Evolutionary conservation across 2,888 invertebrate species (phyloP).

Genomic region (Uropetala carovei): DNA sequence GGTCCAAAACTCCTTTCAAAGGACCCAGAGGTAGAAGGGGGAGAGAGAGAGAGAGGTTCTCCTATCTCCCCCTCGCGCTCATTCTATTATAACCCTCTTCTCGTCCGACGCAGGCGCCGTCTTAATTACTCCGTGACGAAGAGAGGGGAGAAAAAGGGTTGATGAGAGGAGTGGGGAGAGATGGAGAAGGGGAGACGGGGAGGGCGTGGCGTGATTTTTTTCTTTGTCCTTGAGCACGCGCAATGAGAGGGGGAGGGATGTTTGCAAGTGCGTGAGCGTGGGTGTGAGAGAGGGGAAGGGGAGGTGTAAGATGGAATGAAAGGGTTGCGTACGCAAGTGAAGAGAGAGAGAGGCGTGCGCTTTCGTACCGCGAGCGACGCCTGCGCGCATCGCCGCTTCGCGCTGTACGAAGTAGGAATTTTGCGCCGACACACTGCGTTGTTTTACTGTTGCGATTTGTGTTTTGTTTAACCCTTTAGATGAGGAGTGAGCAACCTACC

Average conservation of each 20-base stretch:
- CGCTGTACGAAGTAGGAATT: background rate
- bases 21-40: background rate
- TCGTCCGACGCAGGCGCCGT: constrained; percentile 42
- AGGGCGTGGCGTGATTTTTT: constrained; percentile 63
- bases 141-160: background rate
- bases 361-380: background rate
- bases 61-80: background rate
- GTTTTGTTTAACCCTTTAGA: too few species aligned
- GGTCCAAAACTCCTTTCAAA: background rate
- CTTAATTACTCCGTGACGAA: constrained; percentile 50
- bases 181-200: constrained; percentile 19
- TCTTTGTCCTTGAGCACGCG: constrained; percentile 42
- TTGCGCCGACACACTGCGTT: background rate
- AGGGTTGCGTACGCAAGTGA: constrained; percentile 13
- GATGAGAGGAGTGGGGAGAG: too few species aligned
- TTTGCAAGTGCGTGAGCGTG: background rate
- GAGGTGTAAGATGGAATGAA: background rate
- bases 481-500: too few species aligned
- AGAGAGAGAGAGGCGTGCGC: background rate
- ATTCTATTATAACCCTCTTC: background rate
- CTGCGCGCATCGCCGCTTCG: background rate
- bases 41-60: background rate
- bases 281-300: background rate
- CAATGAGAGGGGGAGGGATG: constrained; percentile 37
- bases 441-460: too few species aligned